Evolutionary conservation across 2,797 vertebrate genomes (phyloP), one percentile per base, ranked within the genome.

Genomic region (Tolypeutes matacus): DNA sequence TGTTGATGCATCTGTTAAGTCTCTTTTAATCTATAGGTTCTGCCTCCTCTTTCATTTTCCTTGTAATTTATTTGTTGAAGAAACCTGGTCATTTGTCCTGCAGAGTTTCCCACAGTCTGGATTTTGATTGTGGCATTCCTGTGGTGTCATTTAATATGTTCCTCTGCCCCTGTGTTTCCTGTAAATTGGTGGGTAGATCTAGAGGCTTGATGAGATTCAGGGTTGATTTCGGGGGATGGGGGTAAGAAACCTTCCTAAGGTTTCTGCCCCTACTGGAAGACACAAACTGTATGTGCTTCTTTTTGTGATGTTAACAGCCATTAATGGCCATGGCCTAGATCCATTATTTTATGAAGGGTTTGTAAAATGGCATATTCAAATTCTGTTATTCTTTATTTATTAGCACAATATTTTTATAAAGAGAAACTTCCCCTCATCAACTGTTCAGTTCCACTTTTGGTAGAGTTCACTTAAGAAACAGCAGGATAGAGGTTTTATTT

Each of bases 1-100:
- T 51, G 34, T 34, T 78, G 51, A 36, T 31, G 29, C 3, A 7
- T 72, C 49, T 25, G 4, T 15, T 64, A 81, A 31, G 29, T 56
- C 65, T 67, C 46, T 72, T 39, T 73, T 18, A 11, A 34, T 21
- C 69, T 69, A 2, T 23, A 67, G 31, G 25, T 18, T 70, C 70
- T 91, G 18, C 39, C 18, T 92, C n/a, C 27, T 39, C 29, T 27
- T 73, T 58, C 56, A 51, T 53, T 88, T 70, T 56, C 60, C 82
- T 78, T 72, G 69, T 27, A 36, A 53, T 49, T 85, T 88, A 31
- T 84, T 72, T 80, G 78, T 84, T 49, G 29, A 73, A 90, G 92
- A 85, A 95, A 64, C 58, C 58, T 5, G 5, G 51, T 87, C 77
- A 31, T 76, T 78, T 76, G 65, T 29, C 90, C 94, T 56, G 23